Evolutionary conservation across 2,888 invertebrate genomes (phyloP), one percentile per base, ranked within the genome.

Genomic region (Chalcis sispes): DNA sequence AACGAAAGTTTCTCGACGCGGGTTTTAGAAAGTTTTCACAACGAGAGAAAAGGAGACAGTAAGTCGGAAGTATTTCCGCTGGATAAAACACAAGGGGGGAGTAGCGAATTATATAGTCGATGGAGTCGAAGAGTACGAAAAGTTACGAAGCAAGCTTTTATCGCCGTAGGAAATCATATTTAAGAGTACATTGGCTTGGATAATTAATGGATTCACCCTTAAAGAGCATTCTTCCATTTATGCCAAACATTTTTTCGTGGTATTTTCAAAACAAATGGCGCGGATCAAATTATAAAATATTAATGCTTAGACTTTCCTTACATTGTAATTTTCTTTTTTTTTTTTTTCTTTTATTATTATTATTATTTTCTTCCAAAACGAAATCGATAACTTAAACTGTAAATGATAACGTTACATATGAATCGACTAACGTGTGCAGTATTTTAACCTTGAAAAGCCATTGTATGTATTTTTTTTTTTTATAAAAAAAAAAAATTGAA

Each of bases 111-210:
- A 70, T 73, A 64, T 48, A 56, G 62, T 18, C 69, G 59, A 69
- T 66, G 42, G 36, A 71, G 67, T 18, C 69, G 73, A 70, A 77
- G 69, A 77, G 67, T 40, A 65, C 36, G 70, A 56, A 50, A 75
- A 79, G 74, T 65, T 36, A 42, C n/a, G 59, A 23, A 18, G 72
- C 65, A 42, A 70, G 79, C 79, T 74, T 74, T 79, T 77, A 78
- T 75, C 65, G 79, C 80, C 81, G 74, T 79, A 81, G 82, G 80
- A 82, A 83, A 82, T 82, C 80, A 79, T 81, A 80, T 82, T 83
- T 81, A 80, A 83, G 80, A 82, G 79, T 78, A 79, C 77, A 80
- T 77, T 72, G 82, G 79, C 77, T 78, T 80, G 81, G 77, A 82
- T 81, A 83, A 84, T 83, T 84, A 82, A 80, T 79, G 79, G n/a